Percentiles rank a stretch among this genome's conserved stretches.
Conservation (phyloP, 2,113 vertebrate genomes). For the Vireo altiloquus region DNA sequence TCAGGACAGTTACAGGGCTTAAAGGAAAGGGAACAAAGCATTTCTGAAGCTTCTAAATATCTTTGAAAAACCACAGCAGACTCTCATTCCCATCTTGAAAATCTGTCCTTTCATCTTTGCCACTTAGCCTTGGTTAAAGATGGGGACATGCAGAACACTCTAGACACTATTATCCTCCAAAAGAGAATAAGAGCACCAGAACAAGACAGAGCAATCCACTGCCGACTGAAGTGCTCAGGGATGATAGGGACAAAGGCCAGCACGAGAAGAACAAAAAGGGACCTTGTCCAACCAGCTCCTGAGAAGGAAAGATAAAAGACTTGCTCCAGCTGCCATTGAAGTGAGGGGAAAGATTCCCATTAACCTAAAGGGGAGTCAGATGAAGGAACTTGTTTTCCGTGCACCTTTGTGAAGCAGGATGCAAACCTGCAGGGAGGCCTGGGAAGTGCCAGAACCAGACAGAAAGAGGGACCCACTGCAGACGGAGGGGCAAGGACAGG, state of each 20-base stretch:
- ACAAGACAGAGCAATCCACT: not conserved
- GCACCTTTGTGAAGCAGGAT: not conserved
- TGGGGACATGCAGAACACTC: not conserved
- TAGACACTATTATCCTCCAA: not conserved
- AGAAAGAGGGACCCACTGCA: not conserved
- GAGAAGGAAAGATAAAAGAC: not conserved
- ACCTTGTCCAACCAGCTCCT: not conserved
- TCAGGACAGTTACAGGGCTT: not conserved
- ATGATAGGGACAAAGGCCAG: not conserved
- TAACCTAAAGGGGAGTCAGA: not conserved
- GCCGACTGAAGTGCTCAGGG: not conserved
- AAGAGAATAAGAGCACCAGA: not conserved
- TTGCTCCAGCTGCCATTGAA: not conserved
- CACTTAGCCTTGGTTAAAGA: not conserved
- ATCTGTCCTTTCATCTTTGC: not conserved
- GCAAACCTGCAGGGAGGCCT: not conserved
- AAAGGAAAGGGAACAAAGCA: not conserved
- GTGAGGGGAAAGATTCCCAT: not conserved
- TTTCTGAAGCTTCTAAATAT: not conserved
- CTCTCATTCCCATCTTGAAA: not conserved
- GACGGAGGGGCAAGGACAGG: not conserved
- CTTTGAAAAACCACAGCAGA: not conserved
- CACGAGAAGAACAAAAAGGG: not conserved
- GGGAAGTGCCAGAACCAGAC: not conserved
- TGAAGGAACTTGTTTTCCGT: not conserved